Conservation (phyloP, 2,888 invertebrate species). For the Lumbricus terrestris region DNA sequence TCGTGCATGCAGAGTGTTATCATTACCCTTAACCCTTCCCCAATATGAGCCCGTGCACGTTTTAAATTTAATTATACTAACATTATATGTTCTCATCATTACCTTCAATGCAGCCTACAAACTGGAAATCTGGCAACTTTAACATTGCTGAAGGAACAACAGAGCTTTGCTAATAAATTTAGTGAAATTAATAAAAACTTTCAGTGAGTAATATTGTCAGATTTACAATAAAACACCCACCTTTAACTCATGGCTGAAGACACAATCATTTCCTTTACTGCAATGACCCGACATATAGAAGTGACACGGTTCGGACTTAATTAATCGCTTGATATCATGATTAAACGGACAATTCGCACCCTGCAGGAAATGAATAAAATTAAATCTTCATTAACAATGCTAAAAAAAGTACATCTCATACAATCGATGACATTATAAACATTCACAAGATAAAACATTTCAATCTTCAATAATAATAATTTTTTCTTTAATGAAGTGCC, state of each 20-base stretch:
- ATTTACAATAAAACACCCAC: not conserved
- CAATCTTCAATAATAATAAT: too few relatives aligned
- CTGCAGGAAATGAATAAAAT: constrained; percentile 52
- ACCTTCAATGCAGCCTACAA: not conserved
- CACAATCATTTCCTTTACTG: constrained; percentile 89
- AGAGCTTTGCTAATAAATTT: not conserved
- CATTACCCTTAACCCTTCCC: too few relatives aligned
- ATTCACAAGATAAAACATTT: not conserved
- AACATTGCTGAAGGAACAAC: too few relatives aligned
- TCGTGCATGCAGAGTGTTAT: too few relatives aligned
- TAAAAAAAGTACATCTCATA: not conserved
- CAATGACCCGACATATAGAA: constrained; percentile 88
- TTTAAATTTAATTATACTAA: not conserved
- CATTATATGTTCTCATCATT: not conserved
- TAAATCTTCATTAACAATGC: not conserved
- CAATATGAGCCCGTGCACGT: not conserved
- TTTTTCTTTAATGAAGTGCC: too few relatives aligned
- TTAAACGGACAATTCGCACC: constrained; percentile 83
- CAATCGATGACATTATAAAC: not conserved
- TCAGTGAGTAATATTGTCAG: not conserved
- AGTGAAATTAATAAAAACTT: not conserved
- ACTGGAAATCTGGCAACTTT: not conserved
- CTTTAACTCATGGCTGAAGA: constrained; percentile 76
- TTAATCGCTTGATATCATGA: constrained; percentile 77
- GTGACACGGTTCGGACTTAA: constrained; percentile 91